phyloP scores from a whole-genome alignment of 1,140 invertebrate species.

The Drosophila yakuba region DNA sequence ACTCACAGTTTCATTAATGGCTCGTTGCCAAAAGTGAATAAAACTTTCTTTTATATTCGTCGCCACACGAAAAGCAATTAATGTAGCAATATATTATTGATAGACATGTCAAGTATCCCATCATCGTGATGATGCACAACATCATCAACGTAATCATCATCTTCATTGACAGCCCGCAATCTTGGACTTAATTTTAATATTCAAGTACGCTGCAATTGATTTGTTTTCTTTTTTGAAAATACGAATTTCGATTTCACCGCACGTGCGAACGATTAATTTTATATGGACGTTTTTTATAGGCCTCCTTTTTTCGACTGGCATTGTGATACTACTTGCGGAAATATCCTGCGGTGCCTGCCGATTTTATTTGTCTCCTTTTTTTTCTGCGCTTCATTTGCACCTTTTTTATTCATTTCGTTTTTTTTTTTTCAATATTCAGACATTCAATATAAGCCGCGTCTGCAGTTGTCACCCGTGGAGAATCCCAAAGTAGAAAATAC shows the following conservation, averaged over 20 bases:
- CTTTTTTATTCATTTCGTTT: too few relatives aligned
- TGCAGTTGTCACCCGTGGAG: conserved; percentile 68
- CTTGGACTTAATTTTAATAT: conserved; percentile 27
- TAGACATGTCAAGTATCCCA: conserved; percentile 68
- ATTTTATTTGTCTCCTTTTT: conserved; percentile 60
- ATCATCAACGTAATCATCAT: conserved; percentile 35
- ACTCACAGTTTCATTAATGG: conserved; percentile 22
- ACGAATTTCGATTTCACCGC: conserved; percentile 49
- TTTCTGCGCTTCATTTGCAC: conserved; percentile 36
- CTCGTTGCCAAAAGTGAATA: conserved; percentile 28
- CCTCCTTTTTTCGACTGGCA: conserved; percentile 11
- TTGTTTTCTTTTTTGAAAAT: conserved; percentile 42
- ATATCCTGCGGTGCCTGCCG: conserved; percentile 65
- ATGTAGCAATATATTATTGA: conserved; percentile 54
- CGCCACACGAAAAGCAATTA: conserved; percentile 55
- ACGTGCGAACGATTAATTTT: conserved; percentile 73
- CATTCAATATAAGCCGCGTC: conserved; percentile 51
- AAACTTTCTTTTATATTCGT: conserved; percentile 74
- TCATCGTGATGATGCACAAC: conserved; percentile 21
- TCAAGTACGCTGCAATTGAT: conserved; percentile 30
- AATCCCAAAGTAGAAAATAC: conserved; percentile 35
- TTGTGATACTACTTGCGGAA: conserved; percentile 58
- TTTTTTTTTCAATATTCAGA: conserved; percentile 18
- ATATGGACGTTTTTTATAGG: conserved; percentile 23
- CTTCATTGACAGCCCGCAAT: conserved; percentile 34